These are phyloP conservation scores for Ganaspis brasiliensis DNA, from an alignment of 2,888 invertebrate genomes.

Conservation along the genomic window DNA sequence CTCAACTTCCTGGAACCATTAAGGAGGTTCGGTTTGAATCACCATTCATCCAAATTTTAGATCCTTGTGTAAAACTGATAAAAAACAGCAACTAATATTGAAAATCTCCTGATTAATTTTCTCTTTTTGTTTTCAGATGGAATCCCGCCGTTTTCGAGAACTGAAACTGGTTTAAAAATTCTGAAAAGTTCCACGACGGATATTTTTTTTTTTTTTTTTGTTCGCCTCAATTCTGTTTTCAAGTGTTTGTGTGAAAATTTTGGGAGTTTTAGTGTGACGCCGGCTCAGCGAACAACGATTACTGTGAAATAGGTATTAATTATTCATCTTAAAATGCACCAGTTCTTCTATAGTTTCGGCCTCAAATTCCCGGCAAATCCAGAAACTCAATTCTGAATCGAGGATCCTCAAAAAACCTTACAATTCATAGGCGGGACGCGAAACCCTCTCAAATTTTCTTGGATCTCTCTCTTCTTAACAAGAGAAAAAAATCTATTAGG, in stretches of 20 bases:
- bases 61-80: no score
- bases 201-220: no score
- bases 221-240: constrained; percentile 41
- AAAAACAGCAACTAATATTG: not conserved
- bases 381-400: constrained; percentile 33
- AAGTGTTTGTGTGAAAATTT: constrained; percentile 36
- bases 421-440: constrained; percentile 44
- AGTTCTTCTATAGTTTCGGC: constrained; percentile 39
- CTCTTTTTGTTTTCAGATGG: not conserved
- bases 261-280: constrained; percentile 19
- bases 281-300: constrained; percentile 61
- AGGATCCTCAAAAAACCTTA: constrained; percentile 32
- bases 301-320: constrained; percentile 59
- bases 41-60: no score
- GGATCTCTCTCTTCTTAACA: constrained; percentile 1
- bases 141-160: constrained; percentile 21
- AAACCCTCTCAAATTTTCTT: constrained; percentile 29
- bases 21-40: no score
- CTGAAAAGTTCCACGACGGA: constrained; percentile 23
- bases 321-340: constrained; percentile 21
- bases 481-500: constrained; percentile 39
- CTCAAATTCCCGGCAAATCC: constrained; percentile 33
- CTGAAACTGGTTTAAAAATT: constrained; percentile 9
- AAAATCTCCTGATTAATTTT: not conserved
- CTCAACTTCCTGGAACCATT: no score